Percentiles rank a stretch among this genome's conserved stretches.
Conservation (phyloP, 2,888 invertebrate genomes). For the Synanthedon vespiformis region DNA sequence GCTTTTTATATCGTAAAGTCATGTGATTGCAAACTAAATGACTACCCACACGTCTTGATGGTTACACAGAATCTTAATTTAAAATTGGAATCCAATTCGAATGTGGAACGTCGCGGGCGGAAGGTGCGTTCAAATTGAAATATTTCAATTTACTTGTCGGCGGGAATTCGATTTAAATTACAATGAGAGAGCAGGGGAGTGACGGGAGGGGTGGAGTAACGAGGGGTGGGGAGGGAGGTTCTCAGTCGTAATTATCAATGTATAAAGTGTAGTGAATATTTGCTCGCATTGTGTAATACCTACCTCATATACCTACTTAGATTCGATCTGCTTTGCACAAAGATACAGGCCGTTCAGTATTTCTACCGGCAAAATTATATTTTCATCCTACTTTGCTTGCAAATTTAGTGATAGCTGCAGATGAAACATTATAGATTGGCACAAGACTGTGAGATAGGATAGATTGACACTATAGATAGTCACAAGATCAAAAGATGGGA, state of each 20-base stretch:
- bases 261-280: slow-evolving; percentile 45
- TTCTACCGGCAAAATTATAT: too few relatives aligned
- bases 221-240: slow-evolving; percentile 8
- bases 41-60: background rate
- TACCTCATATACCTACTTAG: background rate
- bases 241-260: slow-evolving; percentile 47
- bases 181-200: slow-evolving; percentile 39
- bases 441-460: too few relatives aligned
- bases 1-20: too few relatives aligned
- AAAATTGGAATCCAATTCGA: slow-evolving; percentile 38
- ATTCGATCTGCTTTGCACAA: background rate
- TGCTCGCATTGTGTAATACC: slow-evolving; percentile 25
- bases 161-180: slow-evolving; percentile 68
- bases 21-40: too few relatives aligned
- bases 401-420: too few relatives aligned
- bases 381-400: too few relatives aligned
- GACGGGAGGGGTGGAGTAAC: slow-evolving; percentile 7
- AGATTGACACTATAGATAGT: too few relatives aligned
- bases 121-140: slow-evolving; percentile 60
- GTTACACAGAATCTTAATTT: slow-evolving; percentile 35
- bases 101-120: slow-evolving; percentile 31
- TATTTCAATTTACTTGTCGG: slow-evolving; percentile 67
- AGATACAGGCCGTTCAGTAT: background rate
- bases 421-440: too few relatives aligned
- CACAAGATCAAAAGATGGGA: too few relatives aligned